phyloP scores from a whole-genome alignment of 2,113 vertebrate genomes.

The Varanus salvator region DNA sequence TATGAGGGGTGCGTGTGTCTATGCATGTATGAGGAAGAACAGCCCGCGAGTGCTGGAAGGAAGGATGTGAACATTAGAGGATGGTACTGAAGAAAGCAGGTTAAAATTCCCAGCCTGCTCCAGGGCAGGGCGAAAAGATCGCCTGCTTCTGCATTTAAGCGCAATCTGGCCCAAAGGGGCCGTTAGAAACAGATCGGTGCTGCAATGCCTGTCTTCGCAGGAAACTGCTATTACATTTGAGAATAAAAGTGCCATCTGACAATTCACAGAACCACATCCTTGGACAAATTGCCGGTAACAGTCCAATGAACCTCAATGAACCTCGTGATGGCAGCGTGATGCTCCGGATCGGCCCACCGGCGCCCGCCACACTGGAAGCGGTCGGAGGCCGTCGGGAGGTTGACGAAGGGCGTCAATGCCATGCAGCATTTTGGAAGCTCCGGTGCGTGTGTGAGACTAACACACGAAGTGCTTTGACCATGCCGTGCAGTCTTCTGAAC shows the following conservation, averaged over 20 bases:
- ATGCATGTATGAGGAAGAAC: not conserved
- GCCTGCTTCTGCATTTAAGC: not conserved
- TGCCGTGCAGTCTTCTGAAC: not conserved
- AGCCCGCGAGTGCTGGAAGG: rapidly evolving
- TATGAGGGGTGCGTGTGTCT: not conserved
- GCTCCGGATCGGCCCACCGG: not conserved
- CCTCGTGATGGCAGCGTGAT: not conserved
- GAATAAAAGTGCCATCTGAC: not conserved
- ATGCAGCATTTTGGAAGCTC: slow-evolving; percentile 1
- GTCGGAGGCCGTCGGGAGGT: not conserved
- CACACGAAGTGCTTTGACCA: slow-evolving; percentile 37
- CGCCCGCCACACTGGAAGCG: not conserved
- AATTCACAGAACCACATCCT: not conserved
- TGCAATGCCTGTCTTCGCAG: not conserved
- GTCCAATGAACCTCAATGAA: not conserved
- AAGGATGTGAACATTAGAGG: not conserved
- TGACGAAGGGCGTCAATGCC: slow-evolving; percentile 33
- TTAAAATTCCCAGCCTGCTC: not conserved
- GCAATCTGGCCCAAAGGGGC: not conserved
- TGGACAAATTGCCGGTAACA: not conserved
- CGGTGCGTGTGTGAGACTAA: slow-evolving; percentile 27
- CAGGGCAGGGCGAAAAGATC: too few relatives aligned
- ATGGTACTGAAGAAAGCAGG: not conserved
- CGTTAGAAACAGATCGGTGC: not conserved
- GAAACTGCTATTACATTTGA: not conserved